Evolutionary conservation across 2,888 invertebrate genomes (phyloP).

Genomic region (Aphidius colemani): DNA sequence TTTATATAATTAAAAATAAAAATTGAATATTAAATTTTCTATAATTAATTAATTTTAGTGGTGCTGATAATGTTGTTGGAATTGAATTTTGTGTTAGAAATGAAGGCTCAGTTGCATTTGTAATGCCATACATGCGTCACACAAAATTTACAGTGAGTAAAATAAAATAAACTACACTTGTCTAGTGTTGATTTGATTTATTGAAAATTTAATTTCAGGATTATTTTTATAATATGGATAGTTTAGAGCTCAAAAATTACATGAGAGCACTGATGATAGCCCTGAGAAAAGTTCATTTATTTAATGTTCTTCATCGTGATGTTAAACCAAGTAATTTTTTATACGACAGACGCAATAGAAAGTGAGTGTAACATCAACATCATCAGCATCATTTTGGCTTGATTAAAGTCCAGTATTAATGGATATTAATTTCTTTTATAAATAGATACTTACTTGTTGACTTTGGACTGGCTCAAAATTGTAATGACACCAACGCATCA

Average conservation of each 20-base stretch:
- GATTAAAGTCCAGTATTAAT: no score
- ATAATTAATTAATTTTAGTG: constrained; percentile 62
- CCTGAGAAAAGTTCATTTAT: constrained; percentile 78
- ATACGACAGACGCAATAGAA: constrained; percentile 73
- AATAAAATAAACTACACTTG: neutral
- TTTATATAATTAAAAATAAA: no score
- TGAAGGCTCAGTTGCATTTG: constrained; percentile 80
- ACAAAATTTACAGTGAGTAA: constrained; percentile 73
- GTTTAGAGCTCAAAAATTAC: constrained; percentile 74
- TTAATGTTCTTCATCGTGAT: constrained; percentile 86
- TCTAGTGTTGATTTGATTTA: constrained; percentile 27
- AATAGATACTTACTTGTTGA: constrained; percentile 79
- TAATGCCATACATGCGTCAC: constrained; percentile 89
- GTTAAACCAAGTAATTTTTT: constrained; percentile 92
- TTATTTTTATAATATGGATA: constrained; percentile 73
- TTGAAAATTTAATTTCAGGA: constrained; percentile 63
- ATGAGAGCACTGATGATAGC: constrained; percentile 82
- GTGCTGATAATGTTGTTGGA: constrained; percentile 79
- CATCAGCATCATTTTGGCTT: constrained; percentile 10
- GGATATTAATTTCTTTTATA: constrained; percentile 24
- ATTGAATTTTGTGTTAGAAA: constrained; percentile 78
- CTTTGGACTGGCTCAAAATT: constrained; percentile 84
- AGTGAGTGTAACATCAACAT: constrained; percentile 56
- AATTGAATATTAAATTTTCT: neutral
- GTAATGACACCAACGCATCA: constrained; percentile 42